These are phyloP conservation scores for Steinernema hermaphroditum DNA, from an alignment of 2,888 invertebrate species.

Conservation along the genomic window DNA sequence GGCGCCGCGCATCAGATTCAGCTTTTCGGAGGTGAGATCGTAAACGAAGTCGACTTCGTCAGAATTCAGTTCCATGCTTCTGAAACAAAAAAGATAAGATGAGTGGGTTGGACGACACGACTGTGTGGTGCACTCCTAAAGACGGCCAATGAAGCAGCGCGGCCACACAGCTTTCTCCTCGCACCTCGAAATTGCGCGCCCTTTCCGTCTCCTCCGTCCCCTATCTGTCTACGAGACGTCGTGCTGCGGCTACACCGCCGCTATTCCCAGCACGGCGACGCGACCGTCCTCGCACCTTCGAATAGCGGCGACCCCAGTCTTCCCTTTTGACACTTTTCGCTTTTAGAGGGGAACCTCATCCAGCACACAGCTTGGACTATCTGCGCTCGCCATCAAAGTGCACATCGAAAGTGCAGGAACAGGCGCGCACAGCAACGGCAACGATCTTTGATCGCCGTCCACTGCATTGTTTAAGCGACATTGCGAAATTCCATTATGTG, in stretches of 20 bases:
- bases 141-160: not conserved
- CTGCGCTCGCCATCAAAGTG: too few species aligned
- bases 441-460: too few species aligned
- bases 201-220: not conserved
- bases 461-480: too few species aligned
- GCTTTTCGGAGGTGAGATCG: not conserved
- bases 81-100: too few species aligned
- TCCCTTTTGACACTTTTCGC: constrained; percentile 1
- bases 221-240: not conserved
- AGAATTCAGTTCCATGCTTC: not conserved
- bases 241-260: not conserved
- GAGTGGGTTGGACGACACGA: not conserved
- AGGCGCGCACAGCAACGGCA: too few species aligned
- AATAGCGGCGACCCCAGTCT: not conserved
- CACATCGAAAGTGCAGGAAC: too few species aligned
- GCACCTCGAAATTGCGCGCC: constrained; percentile 4
- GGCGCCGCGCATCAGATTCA: not conserved
- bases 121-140: not conserved
- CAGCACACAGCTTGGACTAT: too few species aligned
- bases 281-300: constrained; percentile 8
- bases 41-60: not conserved
- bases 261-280: not conserved
- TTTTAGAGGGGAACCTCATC: too few species aligned
- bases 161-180: not conserved
- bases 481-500: too few species aligned